These are phyloP conservation scores for Cirrhinus mrigala DNA, from an alignment of 2,797 vertebrate genomes.

Conservation along the genomic window DNA sequence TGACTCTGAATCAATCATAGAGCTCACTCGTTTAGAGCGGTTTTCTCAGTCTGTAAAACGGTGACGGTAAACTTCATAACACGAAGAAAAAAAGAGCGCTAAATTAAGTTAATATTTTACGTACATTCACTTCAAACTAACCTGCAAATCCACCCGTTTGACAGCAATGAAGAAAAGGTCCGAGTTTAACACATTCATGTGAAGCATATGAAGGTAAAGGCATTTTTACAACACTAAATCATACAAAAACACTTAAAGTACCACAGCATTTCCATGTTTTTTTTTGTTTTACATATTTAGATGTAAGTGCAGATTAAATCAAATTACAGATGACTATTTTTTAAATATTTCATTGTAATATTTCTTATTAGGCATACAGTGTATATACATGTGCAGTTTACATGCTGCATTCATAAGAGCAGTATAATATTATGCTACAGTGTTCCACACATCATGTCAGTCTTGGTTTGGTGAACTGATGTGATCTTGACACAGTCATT, in stretches of 20 bases:
- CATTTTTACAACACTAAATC: too few relatives aligned
- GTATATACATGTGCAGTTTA: neutral
- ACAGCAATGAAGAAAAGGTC: neutral
- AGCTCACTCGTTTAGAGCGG: neutral
- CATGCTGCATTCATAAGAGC: neutral
- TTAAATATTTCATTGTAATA: neutral
- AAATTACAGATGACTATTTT: neutral
- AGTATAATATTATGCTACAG: constrained; percentile 1
- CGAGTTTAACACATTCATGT: too few relatives aligned
- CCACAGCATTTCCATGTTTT: too few relatives aligned
- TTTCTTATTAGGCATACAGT: neutral
- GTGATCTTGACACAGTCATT: constrained; percentile 31
- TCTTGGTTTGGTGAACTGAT: constrained; percentile 42
- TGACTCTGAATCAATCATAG: neutral
- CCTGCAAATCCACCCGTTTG: neutral
- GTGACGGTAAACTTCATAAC: neutral
- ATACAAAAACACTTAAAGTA: too few relatives aligned
- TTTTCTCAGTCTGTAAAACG: neutral
- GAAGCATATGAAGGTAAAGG: too few relatives aligned
- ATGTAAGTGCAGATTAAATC: neutral
- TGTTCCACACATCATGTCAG: neutral
- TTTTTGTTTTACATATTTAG: too few relatives aligned
- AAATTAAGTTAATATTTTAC: neutral
- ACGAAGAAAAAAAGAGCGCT: neutral
- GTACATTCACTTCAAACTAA: neutral